These are phyloP conservation scores for Platysteira castanea DNA, from an alignment of 2,113 vertebrate species.

Conservation along the genomic window DNA sequence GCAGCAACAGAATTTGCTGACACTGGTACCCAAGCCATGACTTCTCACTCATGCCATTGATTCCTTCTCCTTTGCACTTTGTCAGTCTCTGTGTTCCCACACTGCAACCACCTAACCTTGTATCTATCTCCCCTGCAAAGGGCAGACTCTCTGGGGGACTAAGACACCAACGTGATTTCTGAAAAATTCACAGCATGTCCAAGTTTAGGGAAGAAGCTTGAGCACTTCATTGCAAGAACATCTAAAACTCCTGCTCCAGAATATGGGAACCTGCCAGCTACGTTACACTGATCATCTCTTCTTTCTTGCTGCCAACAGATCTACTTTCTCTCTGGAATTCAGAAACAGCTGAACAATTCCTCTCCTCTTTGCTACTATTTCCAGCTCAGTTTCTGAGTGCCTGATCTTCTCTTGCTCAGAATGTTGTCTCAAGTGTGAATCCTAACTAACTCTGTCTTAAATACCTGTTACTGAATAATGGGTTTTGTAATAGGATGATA, in stretches of 20 bases:
- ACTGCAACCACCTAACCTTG: not conserved
- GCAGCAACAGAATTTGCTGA: accelerated
- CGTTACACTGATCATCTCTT: not conserved
- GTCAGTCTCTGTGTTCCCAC: accelerated
- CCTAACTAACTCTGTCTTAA: not conserved
- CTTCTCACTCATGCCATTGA: not conserved
- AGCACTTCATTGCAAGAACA: not conserved
- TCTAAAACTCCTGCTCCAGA: not conserved
- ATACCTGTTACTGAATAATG: not conserved
- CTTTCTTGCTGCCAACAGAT: not conserved
- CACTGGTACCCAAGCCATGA: not conserved
- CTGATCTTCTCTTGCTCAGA: not conserved
- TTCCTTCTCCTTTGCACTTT: not conserved
- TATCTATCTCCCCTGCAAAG: not conserved
- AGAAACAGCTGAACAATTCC: not conserved
- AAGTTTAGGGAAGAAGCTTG: not conserved
- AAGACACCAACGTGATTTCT: not conserved
- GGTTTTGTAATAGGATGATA: not conserved
- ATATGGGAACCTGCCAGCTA: not conserved
- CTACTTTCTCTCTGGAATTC: not conserved
- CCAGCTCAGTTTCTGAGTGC: not conserved
- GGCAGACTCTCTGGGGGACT: not conserved
- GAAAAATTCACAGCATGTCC: not conserved
- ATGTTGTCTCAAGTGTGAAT: not conserved
- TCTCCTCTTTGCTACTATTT: not conserved